Conservation (phyloP, 2,797 vertebrate genomes). For the Mastacembelus armatus region DNA sequence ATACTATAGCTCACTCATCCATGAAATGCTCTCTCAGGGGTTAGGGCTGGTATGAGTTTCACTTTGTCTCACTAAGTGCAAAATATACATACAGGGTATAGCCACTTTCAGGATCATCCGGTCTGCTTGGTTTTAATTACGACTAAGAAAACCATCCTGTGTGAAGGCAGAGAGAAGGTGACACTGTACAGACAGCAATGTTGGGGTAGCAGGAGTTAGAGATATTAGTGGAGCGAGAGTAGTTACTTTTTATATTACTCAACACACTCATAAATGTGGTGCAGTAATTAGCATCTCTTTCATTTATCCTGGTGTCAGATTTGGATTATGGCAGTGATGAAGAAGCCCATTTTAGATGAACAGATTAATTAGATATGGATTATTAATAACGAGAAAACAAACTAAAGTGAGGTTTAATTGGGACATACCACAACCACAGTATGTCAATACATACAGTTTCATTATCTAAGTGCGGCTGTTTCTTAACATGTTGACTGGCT, state of each 20-base stretch:
- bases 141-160: slow-evolving; percentile 28
- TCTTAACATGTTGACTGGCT: slow-evolving; percentile 1
- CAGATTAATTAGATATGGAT: neutral
- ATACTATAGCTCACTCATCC: slow-evolving; percentile 9
- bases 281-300: neutral
- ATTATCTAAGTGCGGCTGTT: neutral
- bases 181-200: slow-evolving; percentile 9
- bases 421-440: neutral
- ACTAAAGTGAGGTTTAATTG: neutral
- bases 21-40: slow-evolving; percentile 23
- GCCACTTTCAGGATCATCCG: slow-evolving; percentile 30
- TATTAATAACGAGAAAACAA: neutral
- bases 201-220: neutral
- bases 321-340: neutral
- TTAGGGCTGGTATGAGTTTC: slow-evolving; percentile 41
- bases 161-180: slow-evolving; percentile 8
- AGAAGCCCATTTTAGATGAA: neutral
- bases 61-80: slow-evolving; percentile 51
- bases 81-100: slow-evolving; percentile 29
- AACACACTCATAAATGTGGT: neutral
- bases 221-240: neutral
- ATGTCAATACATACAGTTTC: neutral
- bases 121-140: slow-evolving; percentile 56
- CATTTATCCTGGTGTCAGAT: neutral
- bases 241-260: neutral